Base-by-base conservation (phyloP, 2,113 vertebrate species). In the Stercorarius parasiticus region DNA sequence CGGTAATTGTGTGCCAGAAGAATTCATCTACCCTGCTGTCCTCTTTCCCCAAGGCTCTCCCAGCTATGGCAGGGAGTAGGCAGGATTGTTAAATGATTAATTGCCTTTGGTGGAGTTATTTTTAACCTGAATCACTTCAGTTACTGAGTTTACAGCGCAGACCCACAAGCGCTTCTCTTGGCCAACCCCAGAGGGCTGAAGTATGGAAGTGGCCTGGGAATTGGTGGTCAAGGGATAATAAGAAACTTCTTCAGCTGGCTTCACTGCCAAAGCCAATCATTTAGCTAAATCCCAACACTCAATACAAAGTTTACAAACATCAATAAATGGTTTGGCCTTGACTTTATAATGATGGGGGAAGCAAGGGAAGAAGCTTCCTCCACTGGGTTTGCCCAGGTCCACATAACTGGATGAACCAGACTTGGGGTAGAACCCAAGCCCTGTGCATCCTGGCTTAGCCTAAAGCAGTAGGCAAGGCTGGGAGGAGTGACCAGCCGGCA, bases 1-100 rank as follows among this genome's bases (percentile, higher is more conserved):
- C 0, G 11, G 32, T 84, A 78, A 87, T 65, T 93, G 81, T 95
- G 73, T 89, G 78, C 92, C 93, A 96, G 84, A 91, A 91, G 89
- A 93, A 93, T 95, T 89, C 82, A 78, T 96, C 81, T 74, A 84
- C 84, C 89, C 91, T 40, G 81, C 89, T 97, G 91, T 96, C 95
- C 61, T 97, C 93, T 85, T 85, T 93, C 91, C 87, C 93, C 43
- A 76, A n/a, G 87, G 89, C 91, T 94, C 78, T 91, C 84, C 74
- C 84, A 96, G 90, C 87, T 36, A 45, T 87, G 91, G 81, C 89
- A 90, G 78, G 40, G 74, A 82, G 62, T 52, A 69, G 70, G 88
- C 90, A 95, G 86, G 70, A 47, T 79, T 96, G 94, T 90, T 90
- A 82, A 90, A 82, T 94, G 84, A 96, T 94, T 52, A 79, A 96